Percentiles rank a stretch among this genome's conserved stretches.
phyloP scores from a whole-genome alignment of 2,888 invertebrate species.

The Acrobasis consociella region DNA sequence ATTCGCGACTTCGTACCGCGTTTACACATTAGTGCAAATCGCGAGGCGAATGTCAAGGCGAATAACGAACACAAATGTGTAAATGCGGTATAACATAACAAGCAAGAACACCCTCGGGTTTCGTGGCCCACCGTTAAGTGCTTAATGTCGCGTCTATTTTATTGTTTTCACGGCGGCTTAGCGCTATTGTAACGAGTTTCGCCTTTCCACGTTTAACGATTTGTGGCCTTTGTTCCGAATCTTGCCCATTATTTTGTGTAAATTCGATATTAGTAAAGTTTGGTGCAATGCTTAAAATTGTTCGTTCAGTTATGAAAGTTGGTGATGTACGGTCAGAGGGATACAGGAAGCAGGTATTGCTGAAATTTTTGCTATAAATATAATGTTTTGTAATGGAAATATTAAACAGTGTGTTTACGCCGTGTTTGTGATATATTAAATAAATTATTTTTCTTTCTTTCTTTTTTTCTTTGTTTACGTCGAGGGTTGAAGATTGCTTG shows the following conservation, averaged over 20 bases:
- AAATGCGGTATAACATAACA: too few species aligned
- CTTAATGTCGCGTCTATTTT: conserved; percentile 63
- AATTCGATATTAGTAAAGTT: conserved; percentile 67
- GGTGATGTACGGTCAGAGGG: conserved; percentile 10
- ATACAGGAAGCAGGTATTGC: neutral
- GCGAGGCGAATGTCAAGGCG: too few species aligned
- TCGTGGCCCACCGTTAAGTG: conserved; percentile 50
- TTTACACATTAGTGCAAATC: too few species aligned
- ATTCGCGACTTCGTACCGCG: too few species aligned
- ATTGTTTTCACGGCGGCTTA: conserved; percentile 65
- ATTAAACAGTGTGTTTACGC: too few species aligned
- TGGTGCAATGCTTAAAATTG: conserved; percentile 22
- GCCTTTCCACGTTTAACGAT: conserved; percentile 58
- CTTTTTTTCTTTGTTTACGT: too few species aligned
- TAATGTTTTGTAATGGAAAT: neutral
- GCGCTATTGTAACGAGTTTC: conserved; percentile 64
- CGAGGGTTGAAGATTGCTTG: too few species aligned
- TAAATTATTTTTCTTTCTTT: too few species aligned
- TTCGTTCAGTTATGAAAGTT: conserved; percentile 10
- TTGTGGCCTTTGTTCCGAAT: conserved; percentile 56
- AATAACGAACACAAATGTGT: too few species aligned
- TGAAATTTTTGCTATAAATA: neutral
- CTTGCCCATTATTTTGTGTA: conserved; percentile 51
- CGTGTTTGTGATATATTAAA: too few species aligned
- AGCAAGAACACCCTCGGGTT: conserved; percentile 27